Evolutionary conservation across 53 echinoderm and acorn worm genomes (phyloP).

Genomic region (Holothuria leucospilota): DNA sequence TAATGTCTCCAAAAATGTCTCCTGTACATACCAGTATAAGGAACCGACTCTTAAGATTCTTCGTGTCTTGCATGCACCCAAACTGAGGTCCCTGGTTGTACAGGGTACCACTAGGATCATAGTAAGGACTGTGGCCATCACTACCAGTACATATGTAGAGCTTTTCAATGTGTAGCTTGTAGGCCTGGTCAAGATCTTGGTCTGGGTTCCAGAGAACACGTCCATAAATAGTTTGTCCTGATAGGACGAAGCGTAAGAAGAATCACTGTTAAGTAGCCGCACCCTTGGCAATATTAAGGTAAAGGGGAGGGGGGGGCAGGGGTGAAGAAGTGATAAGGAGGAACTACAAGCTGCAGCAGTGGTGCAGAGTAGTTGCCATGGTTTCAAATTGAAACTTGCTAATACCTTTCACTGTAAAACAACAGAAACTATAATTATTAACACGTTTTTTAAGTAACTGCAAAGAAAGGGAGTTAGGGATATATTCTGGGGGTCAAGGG

Average conservation of each 20-base stretch:
- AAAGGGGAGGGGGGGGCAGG: not conserved
- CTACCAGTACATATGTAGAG: conserved; percentile 89
- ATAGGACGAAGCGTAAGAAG: not conserved
- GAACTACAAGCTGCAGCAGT: too few species aligned
- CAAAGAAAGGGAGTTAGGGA: too few species aligned
- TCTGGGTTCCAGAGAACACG: conserved; percentile 98
- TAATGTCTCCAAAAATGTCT: too few species aligned
- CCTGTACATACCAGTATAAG: conserved; percentile 78
- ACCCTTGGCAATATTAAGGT: too few species aligned
- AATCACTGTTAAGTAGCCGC: not conserved
- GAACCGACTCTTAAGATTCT: conserved; percentile 82
- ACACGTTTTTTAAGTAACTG: too few species aligned
- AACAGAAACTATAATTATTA: too few species aligned
- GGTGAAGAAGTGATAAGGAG: too few species aligned
- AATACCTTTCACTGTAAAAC: too few species aligned
- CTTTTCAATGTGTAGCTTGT: conserved; percentile 93
- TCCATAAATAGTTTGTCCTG: conserved; percentile 96
- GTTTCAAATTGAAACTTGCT: too few species aligned
- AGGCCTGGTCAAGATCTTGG: conserved; percentile 91
- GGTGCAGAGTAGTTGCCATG: too few species aligned
- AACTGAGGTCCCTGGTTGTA: conserved; percentile 94
- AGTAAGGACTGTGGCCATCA: conserved; percentile 90
- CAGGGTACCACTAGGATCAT: conserved; percentile 88
- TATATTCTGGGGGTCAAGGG: too few species aligned
- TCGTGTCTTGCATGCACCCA: conserved; percentile 94